These are phyloP conservation scores for Gopherus evgoodei DNA, from an alignment of 2,113 vertebrate genomes.

Conservation along the genomic window DNA sequence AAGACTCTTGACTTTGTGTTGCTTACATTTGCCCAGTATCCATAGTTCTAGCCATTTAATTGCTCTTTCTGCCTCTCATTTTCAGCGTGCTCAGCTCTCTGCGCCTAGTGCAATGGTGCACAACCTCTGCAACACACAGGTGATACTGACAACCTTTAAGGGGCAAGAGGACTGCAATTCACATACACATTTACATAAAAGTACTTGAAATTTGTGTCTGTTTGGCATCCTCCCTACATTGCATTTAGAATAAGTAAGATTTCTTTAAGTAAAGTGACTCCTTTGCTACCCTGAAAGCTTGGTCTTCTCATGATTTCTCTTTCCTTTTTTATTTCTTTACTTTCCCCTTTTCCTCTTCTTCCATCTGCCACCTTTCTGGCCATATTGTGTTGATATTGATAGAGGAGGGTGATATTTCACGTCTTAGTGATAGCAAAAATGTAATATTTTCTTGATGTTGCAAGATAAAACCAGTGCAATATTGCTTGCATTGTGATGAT, in stretches of 20 bases:
- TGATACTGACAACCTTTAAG: neutral
- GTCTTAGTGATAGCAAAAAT: neutral
- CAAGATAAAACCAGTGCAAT: neutral
- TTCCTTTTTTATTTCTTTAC: neutral
- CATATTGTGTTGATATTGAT: neutral
- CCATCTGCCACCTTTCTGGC: neutral
- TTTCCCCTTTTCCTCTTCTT: neutral
- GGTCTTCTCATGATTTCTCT: neutral
- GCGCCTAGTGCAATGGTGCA: neutral
- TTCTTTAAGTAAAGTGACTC: neutral
- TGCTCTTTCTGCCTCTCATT: neutral
- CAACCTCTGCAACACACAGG: neutral
- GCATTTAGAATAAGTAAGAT: neutral
- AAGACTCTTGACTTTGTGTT: neutral
- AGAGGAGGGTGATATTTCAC: neutral
- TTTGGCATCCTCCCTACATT: neutral
- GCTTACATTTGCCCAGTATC: neutral
- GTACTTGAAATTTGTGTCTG: neutral
- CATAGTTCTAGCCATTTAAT: neutral
- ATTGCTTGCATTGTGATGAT: fast-evolving
- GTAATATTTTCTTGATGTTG: neutral
- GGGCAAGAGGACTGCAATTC: neutral
- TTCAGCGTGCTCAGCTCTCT: neutral
- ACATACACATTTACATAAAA: neutral
- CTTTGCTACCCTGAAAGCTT: neutral